Evolutionary conservation across 2,888 invertebrate genomes (phyloP), one percentile per base, ranked within the genome.

Genomic region (Synanthedon andrenaeformis): DNA sequence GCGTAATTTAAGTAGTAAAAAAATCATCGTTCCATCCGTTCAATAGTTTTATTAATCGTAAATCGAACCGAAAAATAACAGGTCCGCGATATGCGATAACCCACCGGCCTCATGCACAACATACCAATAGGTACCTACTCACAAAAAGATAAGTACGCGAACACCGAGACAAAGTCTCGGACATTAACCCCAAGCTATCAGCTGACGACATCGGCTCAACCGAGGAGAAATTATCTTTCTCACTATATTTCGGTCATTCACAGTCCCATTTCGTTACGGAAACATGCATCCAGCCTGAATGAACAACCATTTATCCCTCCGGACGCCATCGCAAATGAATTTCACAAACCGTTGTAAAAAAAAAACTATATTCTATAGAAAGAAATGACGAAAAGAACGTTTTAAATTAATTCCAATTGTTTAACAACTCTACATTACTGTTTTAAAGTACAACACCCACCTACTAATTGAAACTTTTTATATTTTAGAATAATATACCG

Each of bases 121-220:
- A 35, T 35, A 35, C 35, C 35, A 35, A 35, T 35, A 35, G 5
- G 35, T 35, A 14, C 4, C 62, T 59, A 58, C 57, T 63, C 60
- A 65, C 63, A 69, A 69, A 67, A 66, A 74, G 81, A 79, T 80
- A 80, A 73, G 76, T 74, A 72, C 68, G 65, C 74, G 75, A 70
- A 66, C 72, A 76, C 69, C 70, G 80, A 82, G 81, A 82, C 84
- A 81, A 82, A 82, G 83, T 82, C 76, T 81, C 73, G 84, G 82
- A 62, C 80, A 73, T 72, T 81, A 72, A 80, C 83, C 51, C 72
- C 74, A 54, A 63, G 65, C 76, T 86, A 85, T 87, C 86, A 86
- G 84, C 85, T 84, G 85, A 84, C 84, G 82, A 82, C 82, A 84
- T 79, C 81, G 74, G 68, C 66, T 68, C 70, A 73, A 74, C 71